Conservation (phyloP, 2,797 vertebrate species). For the Peromyscus nudipes region DNA sequence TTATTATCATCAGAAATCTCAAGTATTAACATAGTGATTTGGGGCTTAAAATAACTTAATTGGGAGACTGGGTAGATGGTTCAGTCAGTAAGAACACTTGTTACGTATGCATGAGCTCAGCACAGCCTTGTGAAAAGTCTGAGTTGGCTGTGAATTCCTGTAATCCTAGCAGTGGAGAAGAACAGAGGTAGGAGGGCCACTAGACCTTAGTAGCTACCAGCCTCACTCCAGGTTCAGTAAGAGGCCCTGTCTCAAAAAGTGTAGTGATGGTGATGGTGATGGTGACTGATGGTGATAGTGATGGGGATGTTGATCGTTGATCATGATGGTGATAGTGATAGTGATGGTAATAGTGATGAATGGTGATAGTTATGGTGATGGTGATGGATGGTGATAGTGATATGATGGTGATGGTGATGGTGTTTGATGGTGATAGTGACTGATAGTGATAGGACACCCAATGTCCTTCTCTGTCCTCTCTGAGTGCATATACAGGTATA, state of each 20-base stretch:
- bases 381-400: neutral
- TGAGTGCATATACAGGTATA: neutral
- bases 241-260: neutral
- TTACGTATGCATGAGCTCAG: neutral
- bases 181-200: neutral
- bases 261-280: too few species aligned
- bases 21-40: slow-evolving; percentile 15
- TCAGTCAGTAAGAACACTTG: neutral
- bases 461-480: neutral
- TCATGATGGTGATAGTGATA: too few species aligned
- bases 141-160: too few species aligned
- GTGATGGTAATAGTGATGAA: too few species aligned
- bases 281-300: too few species aligned
- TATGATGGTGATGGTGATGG: too few species aligned
- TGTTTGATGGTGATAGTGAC: too few species aligned
- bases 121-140: neutral
- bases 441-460: neutral
- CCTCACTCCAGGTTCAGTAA: neutral
- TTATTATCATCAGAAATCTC: slow-evolving; percentile 1
- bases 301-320: too few species aligned
- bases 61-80: too few species aligned
- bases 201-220: neutral
- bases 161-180: too few species aligned
- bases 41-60: slow-evolving; percentile 25
- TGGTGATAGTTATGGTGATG: too few species aligned